Evolutionary conservation across 1,140 invertebrate species (phyloP).

Genomic region (Ips typographus): DNA sequence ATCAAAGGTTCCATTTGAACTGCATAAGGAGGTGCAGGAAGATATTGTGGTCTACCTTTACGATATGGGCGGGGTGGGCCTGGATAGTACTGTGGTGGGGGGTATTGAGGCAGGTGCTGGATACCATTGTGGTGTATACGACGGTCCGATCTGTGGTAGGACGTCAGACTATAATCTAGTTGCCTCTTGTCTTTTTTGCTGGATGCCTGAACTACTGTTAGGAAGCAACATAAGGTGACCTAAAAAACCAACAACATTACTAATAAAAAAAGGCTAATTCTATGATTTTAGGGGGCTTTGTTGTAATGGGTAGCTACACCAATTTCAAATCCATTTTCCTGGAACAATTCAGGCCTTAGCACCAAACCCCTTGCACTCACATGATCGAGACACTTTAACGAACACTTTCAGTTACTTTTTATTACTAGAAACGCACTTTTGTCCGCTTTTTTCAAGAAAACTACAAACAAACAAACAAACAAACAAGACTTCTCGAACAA

Average conservation of each 20-base stretch:
- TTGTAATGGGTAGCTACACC: no score
- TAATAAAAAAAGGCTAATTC: no score
- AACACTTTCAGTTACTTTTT: no score
- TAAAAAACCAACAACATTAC: constrained; percentile 19
- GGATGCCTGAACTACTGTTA: constrained; percentile 43
- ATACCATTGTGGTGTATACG: constrained; percentile 48
- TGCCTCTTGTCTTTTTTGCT: constrained; percentile 56
- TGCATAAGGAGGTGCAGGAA: constrained; percentile 66
- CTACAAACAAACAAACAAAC: no score
- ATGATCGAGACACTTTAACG: no score
- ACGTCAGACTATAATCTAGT: constrained; percentile 55
- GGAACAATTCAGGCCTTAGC: no score
- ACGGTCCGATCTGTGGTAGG: constrained; percentile 54
- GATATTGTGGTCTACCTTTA: constrained; percentile 55
- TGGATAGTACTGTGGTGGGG: constrained; percentile 46
- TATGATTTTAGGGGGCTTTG: no score
- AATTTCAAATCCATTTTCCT: no score
- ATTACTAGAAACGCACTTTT: no score
- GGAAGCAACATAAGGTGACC: constrained; percentile 43
- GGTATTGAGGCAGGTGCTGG: constrained; percentile 39
- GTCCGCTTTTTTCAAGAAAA: no score
- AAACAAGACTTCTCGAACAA: no score
- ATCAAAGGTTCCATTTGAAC: constrained; percentile 79
- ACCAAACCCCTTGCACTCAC: no score
- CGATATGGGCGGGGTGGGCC: constrained; percentile 49